Evolutionary conservation across 35 echinoderm and acorn worm species (phyloP), one percentile per base, ranked within the genome.

Genomic region (Hemicentrotus pulcherrimus): DNA sequence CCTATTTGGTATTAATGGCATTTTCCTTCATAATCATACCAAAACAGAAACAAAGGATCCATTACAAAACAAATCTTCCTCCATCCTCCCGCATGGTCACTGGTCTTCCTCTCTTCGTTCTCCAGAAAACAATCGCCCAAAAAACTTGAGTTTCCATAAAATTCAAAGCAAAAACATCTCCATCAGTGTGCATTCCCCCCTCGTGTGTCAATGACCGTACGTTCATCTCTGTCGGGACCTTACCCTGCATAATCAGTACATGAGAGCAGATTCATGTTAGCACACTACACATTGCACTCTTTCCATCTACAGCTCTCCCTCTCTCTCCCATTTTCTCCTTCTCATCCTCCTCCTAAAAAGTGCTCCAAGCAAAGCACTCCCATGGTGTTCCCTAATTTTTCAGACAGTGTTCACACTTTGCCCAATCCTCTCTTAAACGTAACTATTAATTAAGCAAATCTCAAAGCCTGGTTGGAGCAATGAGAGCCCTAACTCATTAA

Each of bases 211-310:
- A 90, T 90, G 88, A 90, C 88, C 88, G 88, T 18, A 16, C 88
- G 88, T 90, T 90, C 88, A 90, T 33, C 65, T 78, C 28, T 78
- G 65, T 18, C 32, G 88, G 32, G 88, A 90, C 88, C 46, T 47
- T 90, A 13, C 16, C 32, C 19, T 90, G 88, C 88, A 90, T 90
- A 90, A 90, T 90, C 32, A 90, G 88, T 6, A 90, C 88, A 90
- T 90, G 88, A 90, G 88, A 32, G 88, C 46, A 41, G 88, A 90
- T 41, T 90, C 88, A 90, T 90, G 88, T 90, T 90, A 47, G 88
- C 15, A 46, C 14, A 47, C 88, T 47, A 78, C 50, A 78, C 65
- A 78, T 47, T 47, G 9, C 88, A 30, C 46, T 14, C 46, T 10
- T 90, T 90, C 16, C 46, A 16, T 32, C 46, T 41, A 14, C 24